Percentiles rank a stretch among this genome's conserved stretches.
phyloP scores from a whole-genome alignment of 2,888 invertebrate genomes.

The Nemapogon koenigi region DNA sequence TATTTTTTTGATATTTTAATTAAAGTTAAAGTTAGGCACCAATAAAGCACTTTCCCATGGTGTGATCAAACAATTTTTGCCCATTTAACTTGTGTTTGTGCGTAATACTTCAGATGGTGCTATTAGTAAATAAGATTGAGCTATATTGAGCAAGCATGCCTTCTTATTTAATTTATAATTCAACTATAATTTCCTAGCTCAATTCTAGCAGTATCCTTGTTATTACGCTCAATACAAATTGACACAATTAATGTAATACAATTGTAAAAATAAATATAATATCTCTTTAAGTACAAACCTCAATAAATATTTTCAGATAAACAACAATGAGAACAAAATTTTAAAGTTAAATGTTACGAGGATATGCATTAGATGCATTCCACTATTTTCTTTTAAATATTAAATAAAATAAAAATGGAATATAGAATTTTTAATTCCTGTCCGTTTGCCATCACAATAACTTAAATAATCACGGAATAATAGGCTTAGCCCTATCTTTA shows the following conservation, averaged over 20 bases:
- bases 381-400: neutral
- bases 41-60: no score
- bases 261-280: no score
- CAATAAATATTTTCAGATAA: constrained; percentile 1
- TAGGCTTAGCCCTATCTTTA: constrained; percentile 55
- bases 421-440: constrained; percentile 61
- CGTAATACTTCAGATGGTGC: constrained; percentile 8
- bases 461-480: constrained; percentile 52
- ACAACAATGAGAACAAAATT: constrained; percentile 7
- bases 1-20: no score
- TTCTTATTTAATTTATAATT: neutral
- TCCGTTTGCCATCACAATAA: constrained; percentile 57
- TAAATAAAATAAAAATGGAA: constrained; percentile 37
- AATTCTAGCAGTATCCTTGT: neutral
- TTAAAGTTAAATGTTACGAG: constrained; percentile 37
- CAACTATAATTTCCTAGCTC: neutral
- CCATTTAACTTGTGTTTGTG: no score
- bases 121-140: constrained; percentile 5
- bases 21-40: no score
- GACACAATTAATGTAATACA: no score
- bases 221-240: neutral
- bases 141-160: constrained; percentile 8
- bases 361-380: constrained; percentile 59
- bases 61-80: no score
- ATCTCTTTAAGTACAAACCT: constrained; percentile 7